Conservation (phyloP, 2,888 invertebrate genomes). For the Phengaris alcon region DNA sequence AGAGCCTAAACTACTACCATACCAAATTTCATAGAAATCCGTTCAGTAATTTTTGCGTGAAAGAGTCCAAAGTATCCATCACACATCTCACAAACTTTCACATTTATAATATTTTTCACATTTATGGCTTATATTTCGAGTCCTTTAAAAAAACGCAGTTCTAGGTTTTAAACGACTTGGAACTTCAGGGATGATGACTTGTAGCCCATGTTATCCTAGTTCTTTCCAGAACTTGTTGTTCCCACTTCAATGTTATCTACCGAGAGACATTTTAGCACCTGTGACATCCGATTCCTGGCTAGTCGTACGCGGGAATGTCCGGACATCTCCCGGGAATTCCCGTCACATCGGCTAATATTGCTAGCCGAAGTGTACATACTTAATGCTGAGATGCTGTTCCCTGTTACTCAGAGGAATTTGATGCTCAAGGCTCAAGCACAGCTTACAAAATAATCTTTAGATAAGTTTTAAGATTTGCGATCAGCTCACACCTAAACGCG, state of each 20-base stretch:
- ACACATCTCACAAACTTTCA: too few species aligned
- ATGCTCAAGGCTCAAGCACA: not conserved
- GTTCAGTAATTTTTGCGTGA: too few species aligned
- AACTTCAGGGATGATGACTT: not conserved
- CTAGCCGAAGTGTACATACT: not conserved
- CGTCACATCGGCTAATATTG: conserved; percentile 1
- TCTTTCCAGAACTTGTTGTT: not conserved
- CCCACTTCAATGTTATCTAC: not conserved
- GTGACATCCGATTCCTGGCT: conserved; percentile 7
- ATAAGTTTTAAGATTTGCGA: not conserved
- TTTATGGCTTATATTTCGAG: too few species aligned
- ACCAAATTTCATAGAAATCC: too few species aligned
- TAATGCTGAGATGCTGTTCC: not conserved
- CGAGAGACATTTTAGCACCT: not conserved
- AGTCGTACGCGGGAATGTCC: not conserved
- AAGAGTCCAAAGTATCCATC: too few species aligned
- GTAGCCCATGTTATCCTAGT: not conserved
- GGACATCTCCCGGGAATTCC: conserved; percentile 11
- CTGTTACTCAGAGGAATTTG: conserved; percentile 11
- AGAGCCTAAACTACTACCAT: too few species aligned
- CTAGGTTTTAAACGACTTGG: too few species aligned
- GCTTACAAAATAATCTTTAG: not conserved
- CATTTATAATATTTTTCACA: too few species aligned
- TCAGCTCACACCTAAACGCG: too few species aligned
- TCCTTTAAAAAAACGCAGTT: too few species aligned